Evolutionary conservation across 2,888 invertebrate genomes (phyloP), one percentile per base, ranked within the genome.

Genomic region (Dryococelus australis): DNA sequence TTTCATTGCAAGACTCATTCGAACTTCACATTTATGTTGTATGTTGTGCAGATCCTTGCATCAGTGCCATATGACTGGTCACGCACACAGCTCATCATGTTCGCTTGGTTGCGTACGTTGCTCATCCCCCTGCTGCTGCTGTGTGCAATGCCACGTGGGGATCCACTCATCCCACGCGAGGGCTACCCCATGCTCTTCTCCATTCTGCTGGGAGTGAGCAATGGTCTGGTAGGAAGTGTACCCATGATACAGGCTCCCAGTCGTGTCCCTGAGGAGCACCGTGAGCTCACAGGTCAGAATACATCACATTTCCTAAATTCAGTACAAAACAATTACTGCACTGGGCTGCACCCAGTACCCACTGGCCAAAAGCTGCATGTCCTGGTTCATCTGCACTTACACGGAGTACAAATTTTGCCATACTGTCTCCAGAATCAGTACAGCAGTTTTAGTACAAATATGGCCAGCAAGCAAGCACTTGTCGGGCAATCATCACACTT

Each of bases 201-300:
- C 13, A 91, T 96, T 90, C 90, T 95, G 0, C 93, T 98, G 88
- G 98, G 98, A 1, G 94, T 98, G 28, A 96, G 96, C 85, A 98
- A 98, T 91, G 98, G 98, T 0, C 93, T 98, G 84, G 95, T 98
- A 87, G 98, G 98, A 8, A 97, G 98, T 88, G 95, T 98, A 51
- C 98, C 98, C 4, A 98, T 98, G 97, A 98, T 98, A 91, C 94
- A 97, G 91, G 98, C 98, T 0, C 97, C 98, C 0, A 95, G 96
- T 84, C 96, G 97, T 91, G 98, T 98, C 9, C 95, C 97, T 24
- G 96, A 97, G 88, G 96, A 97, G 86, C 95, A 97, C 90, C 94
- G 97, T 81, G 98, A 98, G 93, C 95, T 98, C 12, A 97, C 98
- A 88, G 98, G 98, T 95, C 92, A 91, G 90, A 89, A 47, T 13